Percentiles rank a stretch among this genome's conserved stretches.
Evolutionary conservation across 2,888 invertebrate species (phyloP).

Genomic region (Bugula neritina): DNA sequence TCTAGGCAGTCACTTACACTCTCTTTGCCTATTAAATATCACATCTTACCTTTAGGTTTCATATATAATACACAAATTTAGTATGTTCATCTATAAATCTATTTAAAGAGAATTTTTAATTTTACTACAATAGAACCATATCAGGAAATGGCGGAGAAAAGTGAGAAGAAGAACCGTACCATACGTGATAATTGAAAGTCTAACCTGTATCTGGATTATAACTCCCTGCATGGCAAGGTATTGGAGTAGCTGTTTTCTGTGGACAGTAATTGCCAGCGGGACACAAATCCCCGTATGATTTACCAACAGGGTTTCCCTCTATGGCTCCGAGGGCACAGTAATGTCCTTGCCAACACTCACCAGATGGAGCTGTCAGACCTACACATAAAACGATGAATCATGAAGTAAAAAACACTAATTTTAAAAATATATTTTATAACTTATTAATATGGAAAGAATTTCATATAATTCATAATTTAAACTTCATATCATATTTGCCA

Average conservation of each 20-base stretch:
- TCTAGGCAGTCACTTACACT: conserved; percentile 38
- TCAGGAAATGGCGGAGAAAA: not conserved
- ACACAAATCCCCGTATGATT: conserved; percentile 44
- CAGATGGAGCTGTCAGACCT: conserved; percentile 40
- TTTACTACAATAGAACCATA: too few species aligned
- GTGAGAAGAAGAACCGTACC: not conserved
- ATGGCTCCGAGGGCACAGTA: conserved; percentile 39
- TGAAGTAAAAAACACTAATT: too few species aligned
- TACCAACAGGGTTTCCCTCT: conserved; percentile 34
- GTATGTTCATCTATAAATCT: not conserved
- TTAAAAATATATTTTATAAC: too few species aligned
- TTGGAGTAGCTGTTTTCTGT: conserved; percentile 39
- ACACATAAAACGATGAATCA: too few species aligned
- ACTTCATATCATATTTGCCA: too few species aligned
- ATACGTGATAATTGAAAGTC: too few species aligned
- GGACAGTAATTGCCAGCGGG: conserved; percentile 46
- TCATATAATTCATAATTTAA: too few species aligned
- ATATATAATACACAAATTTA: too few species aligned
- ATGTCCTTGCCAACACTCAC: conserved; percentile 40
- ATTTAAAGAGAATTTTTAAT: too few species aligned
- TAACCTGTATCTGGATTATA: conserved; percentile 21
- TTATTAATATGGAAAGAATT: too few species aligned
- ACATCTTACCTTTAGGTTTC: too few species aligned
- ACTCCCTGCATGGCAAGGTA: conserved; percentile 34
- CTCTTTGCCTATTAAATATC: conserved; percentile 32